Base-by-base conservation (phyloP, 2,797 vertebrate species). In the Melanotaenia maccullochi region DNA sequence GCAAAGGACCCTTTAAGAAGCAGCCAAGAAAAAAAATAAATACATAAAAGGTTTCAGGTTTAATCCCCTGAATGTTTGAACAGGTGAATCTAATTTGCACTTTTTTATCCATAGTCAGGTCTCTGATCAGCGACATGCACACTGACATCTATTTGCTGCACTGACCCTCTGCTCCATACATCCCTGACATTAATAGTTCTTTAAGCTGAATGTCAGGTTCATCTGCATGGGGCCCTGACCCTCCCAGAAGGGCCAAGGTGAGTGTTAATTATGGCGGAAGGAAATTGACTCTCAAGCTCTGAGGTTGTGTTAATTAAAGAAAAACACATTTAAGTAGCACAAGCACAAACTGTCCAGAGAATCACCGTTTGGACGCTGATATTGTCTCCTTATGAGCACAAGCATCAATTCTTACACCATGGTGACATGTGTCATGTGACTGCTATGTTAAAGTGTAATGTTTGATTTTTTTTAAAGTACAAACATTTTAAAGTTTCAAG, bases 121-220 rank as follows among this genome's bases (percentile, higher is more conserved):
- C 66, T 65, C n/a, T 9, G 8, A 87, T 86, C 59, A 72, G 60
- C 65, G 52, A 58, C 60, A 75, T 25, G 40, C 65, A 68, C 44
- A 51, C 80, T 64, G 65, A 82, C 75, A 75, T 72, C 63, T 40
- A 66, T 82, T 79, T 79, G 57, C 44, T 5, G 9, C n/a, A 25
- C 51, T 59, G 71, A 80, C 75, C 80, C 71, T 42, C 42, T 42
- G 68, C 76, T 83, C 71, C 49, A 71, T 74, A 76, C 76, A 81
- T 62, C 35, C 28, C 7, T 81, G 84, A 82, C 69, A 82, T 87
- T 87, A 87, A 82, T 81, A 85, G 78, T 78, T 73, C 76, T 89
- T 87, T 92, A 83, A 91, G 83, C 78, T 71, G 74, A 88, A 90
- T 86, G 89, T 85, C 89, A 89, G 65, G 78, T 84, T 88, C 68